A percentile compares a stretch with the other conserved stretches of the same genome.
Evolutionary conservation across 2,888 invertebrate genomes (phyloP).

Genomic region (Thyatira batis): DNA sequence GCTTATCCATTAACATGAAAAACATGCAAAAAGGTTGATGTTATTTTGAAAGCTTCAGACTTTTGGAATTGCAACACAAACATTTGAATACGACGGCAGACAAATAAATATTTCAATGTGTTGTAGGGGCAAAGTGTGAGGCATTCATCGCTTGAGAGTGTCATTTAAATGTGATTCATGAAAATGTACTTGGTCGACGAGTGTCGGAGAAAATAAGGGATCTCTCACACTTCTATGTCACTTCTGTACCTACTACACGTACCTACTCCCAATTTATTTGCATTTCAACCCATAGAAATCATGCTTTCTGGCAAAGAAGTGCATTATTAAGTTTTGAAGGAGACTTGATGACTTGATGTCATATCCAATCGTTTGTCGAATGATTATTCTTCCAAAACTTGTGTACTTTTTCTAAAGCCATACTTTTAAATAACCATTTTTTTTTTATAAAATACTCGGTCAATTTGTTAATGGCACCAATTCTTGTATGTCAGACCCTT

Average conservation of each 20-base stretch:
- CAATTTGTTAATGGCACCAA: neutral
- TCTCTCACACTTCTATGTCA: constrained; percentile 18
- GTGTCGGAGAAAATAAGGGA: constrained; percentile 22
- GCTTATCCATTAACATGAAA: constrained; percentile 4
- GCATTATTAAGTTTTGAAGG: too few relatives aligned
- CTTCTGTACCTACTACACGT: neutral
- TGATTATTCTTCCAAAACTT: too few relatives aligned
- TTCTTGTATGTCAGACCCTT: constrained; percentile 22
- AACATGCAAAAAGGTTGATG: constrained; percentile 10
- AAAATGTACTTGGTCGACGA: constrained; percentile 41
- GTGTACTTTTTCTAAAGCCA: too few relatives aligned
- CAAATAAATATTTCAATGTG: constrained; percentile 55
- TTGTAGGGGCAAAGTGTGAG: constrained; percentile 40
- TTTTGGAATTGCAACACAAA: constrained; percentile 29
- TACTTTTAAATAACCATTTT: too few relatives aligned
- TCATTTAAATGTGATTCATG: constrained; percentile 58
- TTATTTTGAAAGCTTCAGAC: constrained; percentile 8
- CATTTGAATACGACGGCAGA: constrained; percentile 39
- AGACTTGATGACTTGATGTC: too few relatives aligned
- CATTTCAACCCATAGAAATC: neutral
- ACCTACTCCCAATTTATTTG: neutral
- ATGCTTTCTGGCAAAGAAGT: too few relatives aligned
- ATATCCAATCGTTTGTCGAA: too few relatives aligned
- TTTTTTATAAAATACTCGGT: too few relatives aligned
- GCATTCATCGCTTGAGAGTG: constrained; percentile 51